These are phyloP conservation scores for Bombyx mandarina DNA, from an alignment of 1,140 invertebrate genomes.

Conservation along the genomic window DNA sequence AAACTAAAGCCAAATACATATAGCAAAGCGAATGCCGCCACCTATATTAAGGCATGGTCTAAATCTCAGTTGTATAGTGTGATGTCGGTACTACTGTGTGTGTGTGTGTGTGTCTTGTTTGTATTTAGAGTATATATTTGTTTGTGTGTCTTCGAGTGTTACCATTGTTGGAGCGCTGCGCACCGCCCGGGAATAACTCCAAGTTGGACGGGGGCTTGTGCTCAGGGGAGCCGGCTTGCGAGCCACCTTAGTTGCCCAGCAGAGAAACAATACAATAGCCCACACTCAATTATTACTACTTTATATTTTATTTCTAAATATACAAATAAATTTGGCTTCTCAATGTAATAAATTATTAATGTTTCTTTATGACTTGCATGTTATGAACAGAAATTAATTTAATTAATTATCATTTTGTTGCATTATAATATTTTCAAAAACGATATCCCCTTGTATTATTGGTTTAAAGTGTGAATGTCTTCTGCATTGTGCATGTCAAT, in stretches of 20 bases:
- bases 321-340: background rate
- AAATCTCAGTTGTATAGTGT: background rate
- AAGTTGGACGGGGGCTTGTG: constrained; percentile 78
- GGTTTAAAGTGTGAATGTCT: background rate
- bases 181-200: constrained; percentile 78
- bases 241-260: constrained; percentile 74
- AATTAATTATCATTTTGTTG: background rate
- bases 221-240: constrained; percentile 79
- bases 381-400: background rate
- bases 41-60: too few species aligned
- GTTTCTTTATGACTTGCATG: background rate
- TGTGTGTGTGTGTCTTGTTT: background rate
- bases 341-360: background rate
- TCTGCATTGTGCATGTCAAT: constrained; percentile 17
- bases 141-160: constrained; percentile 30
- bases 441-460: background rate
- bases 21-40: too few species aligned
- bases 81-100: too few species aligned
- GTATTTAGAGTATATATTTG: background rate
- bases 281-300: constrained; percentile 22
- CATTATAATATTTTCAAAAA: background rate
- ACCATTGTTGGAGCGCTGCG: constrained; percentile 82
- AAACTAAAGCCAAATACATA: too few species aligned
- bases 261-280: constrained; percentile 34
- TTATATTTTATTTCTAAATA: background rate